Evolutionary conservation across 2,888 invertebrate genomes (phyloP).

Genomic region (Perdita meconis): DNA sequence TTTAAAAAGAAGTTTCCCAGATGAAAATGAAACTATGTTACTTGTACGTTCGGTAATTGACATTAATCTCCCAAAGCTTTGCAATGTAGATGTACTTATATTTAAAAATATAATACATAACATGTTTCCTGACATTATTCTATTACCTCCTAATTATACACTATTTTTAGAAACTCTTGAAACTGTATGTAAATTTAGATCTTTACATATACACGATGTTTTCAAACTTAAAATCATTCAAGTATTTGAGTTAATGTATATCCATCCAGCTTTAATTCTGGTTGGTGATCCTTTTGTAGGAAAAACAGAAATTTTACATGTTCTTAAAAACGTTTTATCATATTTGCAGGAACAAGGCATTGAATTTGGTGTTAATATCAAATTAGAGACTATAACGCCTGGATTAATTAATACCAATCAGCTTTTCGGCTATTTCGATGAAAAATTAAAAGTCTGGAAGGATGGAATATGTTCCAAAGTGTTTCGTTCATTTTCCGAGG

Average conservation of each 20-base stretch:
- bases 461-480: constrained; percentile 85
- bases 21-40: constrained; percentile 85
- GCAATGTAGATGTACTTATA: constrained; percentile 85
- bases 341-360: constrained; percentile 77
- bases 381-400: constrained; percentile 86
- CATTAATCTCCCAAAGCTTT: constrained; percentile 86
- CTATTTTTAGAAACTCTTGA: constrained; percentile 84
- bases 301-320: constrained; percentile 85
- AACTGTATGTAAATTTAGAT: constrained; percentile 81
- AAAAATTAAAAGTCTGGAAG: constrained; percentile 85
- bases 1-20: constrained; percentile 86
- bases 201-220: constrained; percentile 84
- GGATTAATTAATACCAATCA: constrained; percentile 86
- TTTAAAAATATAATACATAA: constrained; percentile 85
- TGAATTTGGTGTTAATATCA: constrained; percentile 79
- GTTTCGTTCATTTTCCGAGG: constrained; percentile 84
- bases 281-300: constrained; percentile 85
- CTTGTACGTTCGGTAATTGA: constrained; percentile 86
- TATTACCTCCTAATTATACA: constrained; percentile 84
- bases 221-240: constrained; percentile 86
- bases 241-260: constrained; percentile 86
- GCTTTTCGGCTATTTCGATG: constrained; percentile 86
- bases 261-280: constrained; percentile 86
- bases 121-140: constrained; percentile 85
- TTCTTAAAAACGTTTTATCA: constrained; percentile 83